Evolutionary conservation across 2,888 invertebrate species (phyloP), one percentile per base, ranked within the genome.

Genomic region (Anagyrus pseudococci): DNA sequence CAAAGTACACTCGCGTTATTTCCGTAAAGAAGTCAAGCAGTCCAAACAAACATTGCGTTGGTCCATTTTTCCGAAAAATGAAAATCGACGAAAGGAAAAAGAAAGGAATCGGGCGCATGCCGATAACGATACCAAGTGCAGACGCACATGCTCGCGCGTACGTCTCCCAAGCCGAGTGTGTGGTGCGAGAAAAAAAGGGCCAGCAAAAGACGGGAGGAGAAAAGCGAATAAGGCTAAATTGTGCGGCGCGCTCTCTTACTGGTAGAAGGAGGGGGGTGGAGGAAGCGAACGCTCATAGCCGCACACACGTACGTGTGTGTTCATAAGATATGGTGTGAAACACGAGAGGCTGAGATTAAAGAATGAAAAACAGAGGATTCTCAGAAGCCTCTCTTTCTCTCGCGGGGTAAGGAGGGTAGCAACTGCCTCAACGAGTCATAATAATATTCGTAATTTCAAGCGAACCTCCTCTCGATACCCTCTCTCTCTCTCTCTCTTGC

Each of bases 311-410:
- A 43, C 25, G 46, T 48, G 48, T 56, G 57, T 68, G 70, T 72
- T 70, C 69, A 66, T 73, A 69, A 74, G 73, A 74, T 75, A 75
- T 72, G 72, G 75, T 77, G 77, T 79, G 80, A 78, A 80, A 80
- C 76, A 73, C 76, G 80, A 80, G 79, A 77, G 76, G 71, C 71
- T 71, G 75, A 80, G 79, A 80, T 80, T 80, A 80, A 80, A 78
- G 78, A 80, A 79, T 79, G 76, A 77, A 78, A 80, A 80, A 80
- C 79, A 79, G 71, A 72, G 74, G 75, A 77, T 80, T 78, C 80
- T 73, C 72, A 75, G 80, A 80, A 80, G 77, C 76, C 10, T n/a
- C n/a, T n/a, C n/a, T n/a, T n/a, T n/a, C n/a, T n/a, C n/a, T n/a
- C n/a, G n/a, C n/a, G n/a, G n/a, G n/a, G 55, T 41, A 52, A 47